A percentile compares a stretch with the other conserved stretches of the same genome.
Evolutionary conservation across 2,113 vertebrate genomes (phyloP).

Genomic region (Empidonax traillii): DNA sequence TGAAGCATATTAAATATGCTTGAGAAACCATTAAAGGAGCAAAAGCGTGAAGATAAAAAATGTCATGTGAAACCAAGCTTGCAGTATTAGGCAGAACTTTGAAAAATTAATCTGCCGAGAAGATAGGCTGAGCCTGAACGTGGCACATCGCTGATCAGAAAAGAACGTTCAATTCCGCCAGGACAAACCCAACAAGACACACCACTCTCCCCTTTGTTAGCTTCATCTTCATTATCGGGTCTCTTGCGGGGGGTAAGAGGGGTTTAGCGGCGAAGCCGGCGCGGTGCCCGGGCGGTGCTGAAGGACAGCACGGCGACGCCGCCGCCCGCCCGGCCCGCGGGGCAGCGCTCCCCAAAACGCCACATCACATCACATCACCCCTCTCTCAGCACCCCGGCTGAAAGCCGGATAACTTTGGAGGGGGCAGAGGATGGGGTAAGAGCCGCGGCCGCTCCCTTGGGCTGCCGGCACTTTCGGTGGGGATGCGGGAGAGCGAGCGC

Average conservation of each 20-base stretch:
- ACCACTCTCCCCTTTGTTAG: neutral
- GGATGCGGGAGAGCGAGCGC: accelerated
- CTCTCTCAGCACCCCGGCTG: neutral
- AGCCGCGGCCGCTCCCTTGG: neutral
- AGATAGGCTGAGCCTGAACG: neutral
- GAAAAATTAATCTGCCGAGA: neutral
- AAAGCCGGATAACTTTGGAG: neutral
- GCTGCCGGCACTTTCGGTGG: neutral
- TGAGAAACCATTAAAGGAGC: neutral
- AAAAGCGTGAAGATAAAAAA: accelerated
- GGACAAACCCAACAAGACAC: accelerated
- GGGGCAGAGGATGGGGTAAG: accelerated
- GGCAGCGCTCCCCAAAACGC: neutral
- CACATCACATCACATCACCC: accelerated
- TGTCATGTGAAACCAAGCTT: neutral
- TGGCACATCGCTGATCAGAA: neutral
- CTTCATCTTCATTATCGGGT: accelerated
- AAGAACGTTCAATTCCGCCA: neutral
- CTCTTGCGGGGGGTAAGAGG: accelerated
- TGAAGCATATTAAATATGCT: neutral
- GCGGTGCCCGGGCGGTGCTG: neutral
- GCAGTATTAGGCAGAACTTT: neutral
- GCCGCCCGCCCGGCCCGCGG: no score
- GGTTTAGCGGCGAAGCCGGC: accelerated
- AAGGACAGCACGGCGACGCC: neutral